Evolutionary conservation across 2,888 invertebrate genomes (phyloP).

Genomic region (Octodonta nipae): DNA sequence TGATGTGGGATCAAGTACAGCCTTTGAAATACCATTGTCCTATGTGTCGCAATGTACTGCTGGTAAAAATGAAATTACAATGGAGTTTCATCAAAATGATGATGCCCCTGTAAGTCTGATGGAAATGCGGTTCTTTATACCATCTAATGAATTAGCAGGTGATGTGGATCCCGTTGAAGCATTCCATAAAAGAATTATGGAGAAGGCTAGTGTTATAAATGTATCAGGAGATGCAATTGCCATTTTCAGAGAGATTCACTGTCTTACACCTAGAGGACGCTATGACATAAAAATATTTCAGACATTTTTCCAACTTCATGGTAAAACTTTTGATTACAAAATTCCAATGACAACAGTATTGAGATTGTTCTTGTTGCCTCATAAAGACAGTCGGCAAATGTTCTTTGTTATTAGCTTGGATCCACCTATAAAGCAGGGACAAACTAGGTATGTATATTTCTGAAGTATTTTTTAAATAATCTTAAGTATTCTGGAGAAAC

Average conservation of each 20-base stretch:
- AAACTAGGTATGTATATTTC: too few relatives aligned
- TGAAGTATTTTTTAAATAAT: too few relatives aligned
- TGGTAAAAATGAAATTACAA: slow-evolving; percentile 93
- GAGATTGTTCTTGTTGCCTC: slow-evolving; percentile 85
- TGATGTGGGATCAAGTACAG: slow-evolving; percentile 68
- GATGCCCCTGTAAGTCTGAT: slow-evolving; percentile 92
- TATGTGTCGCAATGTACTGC: slow-evolving; percentile 93
- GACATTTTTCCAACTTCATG: slow-evolving; percentile 81
- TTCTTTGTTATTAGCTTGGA: slow-evolving; percentile 96
- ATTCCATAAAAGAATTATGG: slow-evolving; percentile 94
- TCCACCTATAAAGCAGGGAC: slow-evolving; percentile 98
- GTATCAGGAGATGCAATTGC: slow-evolving; percentile 96
- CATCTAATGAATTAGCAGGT: slow-evolving; percentile 71
- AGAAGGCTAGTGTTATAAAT: slow-evolving; percentile 93
- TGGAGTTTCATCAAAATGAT: slow-evolving; percentile 98
- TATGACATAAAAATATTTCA: slow-evolving; percentile 93
- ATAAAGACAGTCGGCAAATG: slow-evolving; percentile 95
- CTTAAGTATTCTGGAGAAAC: too few relatives aligned
- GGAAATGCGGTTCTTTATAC: slow-evolving; percentile 97
- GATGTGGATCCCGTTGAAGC: slow-evolving; percentile 89
- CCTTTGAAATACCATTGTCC: slow-evolving; percentile 90
- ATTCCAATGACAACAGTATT: slow-evolving; percentile 95
- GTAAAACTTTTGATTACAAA: slow-evolving; percentile 99
- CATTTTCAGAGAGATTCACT: slow-evolving; percentile 91
- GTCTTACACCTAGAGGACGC: slow-evolving; percentile 94